Evolutionary conservation across 2,888 invertebrate genomes (phyloP).

Genomic region (Pterobdella sp.): DNA sequence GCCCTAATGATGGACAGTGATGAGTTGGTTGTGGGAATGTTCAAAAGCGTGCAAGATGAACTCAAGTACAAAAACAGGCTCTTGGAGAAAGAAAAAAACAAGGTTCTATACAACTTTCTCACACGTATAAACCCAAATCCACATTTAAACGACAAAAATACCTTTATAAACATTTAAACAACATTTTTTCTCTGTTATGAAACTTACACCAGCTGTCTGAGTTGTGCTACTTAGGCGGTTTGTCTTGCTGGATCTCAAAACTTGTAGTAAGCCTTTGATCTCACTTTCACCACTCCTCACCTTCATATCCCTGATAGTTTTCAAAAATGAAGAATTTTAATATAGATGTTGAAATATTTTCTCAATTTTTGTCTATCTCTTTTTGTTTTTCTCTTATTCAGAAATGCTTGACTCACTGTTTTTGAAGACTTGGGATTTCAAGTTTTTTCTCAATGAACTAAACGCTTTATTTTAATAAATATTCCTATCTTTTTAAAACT

Average conservation of each 20-base stretch:
- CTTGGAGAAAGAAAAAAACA: slow-evolving; percentile 61
- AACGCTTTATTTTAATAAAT: too few relatives aligned
- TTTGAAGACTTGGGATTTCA: too few relatives aligned
- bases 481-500: too few relatives aligned
- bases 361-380: too few relatives aligned
- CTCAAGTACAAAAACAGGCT: slow-evolving; percentile 65
- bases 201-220: neutral
- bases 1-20: slow-evolving; percentile 59
- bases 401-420: too few relatives aligned
- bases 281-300: neutral
- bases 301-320: neutral
- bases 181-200: too few relatives aligned
- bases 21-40: slow-evolving; percentile 63
- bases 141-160: too few relatives aligned
- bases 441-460: too few relatives aligned
- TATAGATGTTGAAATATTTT: too few relatives aligned
- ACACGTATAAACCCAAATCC: neutral
- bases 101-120: slow-evolving; percentile 51
- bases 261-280: neutral
- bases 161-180: too few relatives aligned
- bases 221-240: neutral
- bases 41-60: slow-evolving; percentile 67
- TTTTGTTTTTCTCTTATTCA: neutral
- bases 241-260: neutral
- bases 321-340: neutral